These are phyloP conservation scores for Drosophila percnosoma DNA, from an alignment of 2,888 invertebrate species.

Conservation along the genomic window DNA sequence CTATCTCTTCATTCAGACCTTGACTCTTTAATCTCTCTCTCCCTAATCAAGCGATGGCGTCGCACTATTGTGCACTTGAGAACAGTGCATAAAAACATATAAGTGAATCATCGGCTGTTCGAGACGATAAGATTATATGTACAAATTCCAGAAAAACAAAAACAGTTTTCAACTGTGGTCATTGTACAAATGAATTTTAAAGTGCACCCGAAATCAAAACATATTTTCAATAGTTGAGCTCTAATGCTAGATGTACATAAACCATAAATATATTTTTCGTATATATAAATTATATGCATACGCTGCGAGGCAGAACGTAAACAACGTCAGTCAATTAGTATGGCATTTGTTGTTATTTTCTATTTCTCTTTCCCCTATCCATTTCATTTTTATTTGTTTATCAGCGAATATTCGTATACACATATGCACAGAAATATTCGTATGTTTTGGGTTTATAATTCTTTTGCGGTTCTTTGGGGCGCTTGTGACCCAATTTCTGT, in stretches of 20 bases:
- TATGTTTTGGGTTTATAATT: constrained; percentile 13
- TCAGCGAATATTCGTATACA: constrained; percentile 31
- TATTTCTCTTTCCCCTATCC: not conserved
- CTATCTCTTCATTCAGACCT: constrained; percentile 9
- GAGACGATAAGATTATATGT: constrained; percentile 32
- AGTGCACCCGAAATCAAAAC: constrained; percentile 48
- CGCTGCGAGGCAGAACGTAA: constrained; percentile 46
- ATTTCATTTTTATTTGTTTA: constrained; percentile 37
- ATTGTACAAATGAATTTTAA: constrained; percentile 18
- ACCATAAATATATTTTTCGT: not conserved
- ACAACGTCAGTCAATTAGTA: constrained; percentile 47
- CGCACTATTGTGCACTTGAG: constrained; percentile 9
- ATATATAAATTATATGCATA: not conserved
- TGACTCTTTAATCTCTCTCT: constrained; percentile 16
- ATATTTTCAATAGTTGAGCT: constrained; percentile 25
- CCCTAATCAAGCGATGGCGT: constrained; percentile 7
- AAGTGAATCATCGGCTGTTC: constrained; percentile 36
- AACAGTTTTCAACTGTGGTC: constrained; percentile 24
- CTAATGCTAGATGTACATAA: not conserved
- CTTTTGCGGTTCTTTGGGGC: constrained; percentile 37
- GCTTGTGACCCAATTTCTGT: constrained; percentile 73
- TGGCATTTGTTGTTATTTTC: constrained; percentile 28
- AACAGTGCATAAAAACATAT: constrained; percentile 13
- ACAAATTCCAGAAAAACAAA: constrained; percentile 12
- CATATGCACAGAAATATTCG: constrained; percentile 8